These are phyloP conservation scores for Perodicticus potto DNA, from an alignment of 2,797 vertebrate genomes.

Conservation along the genomic window DNA sequence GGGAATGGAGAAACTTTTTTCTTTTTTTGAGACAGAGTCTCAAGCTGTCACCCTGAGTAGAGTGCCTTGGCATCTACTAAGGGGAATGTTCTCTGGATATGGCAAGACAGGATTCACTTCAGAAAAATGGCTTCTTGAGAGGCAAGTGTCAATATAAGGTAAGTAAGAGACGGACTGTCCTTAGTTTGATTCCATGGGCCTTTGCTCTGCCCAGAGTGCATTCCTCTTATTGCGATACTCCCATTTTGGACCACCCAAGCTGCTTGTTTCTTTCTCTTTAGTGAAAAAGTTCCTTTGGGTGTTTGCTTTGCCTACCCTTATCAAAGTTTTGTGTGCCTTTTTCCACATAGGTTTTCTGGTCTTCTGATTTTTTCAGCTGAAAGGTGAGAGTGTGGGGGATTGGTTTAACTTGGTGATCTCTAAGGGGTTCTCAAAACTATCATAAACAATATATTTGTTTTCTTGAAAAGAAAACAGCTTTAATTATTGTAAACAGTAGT, in stretches of 20 bases:
- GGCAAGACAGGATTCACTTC: neutral
- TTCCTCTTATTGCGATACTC: neutral
- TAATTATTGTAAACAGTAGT: neutral
- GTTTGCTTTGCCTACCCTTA: neutral
- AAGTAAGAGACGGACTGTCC: neutral
- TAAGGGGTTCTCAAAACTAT: neutral
- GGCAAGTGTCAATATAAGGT: neutral
- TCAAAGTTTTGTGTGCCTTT: neutral
- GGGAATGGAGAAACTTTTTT: neutral
- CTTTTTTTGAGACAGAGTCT: neutral
- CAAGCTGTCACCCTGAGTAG: too few species aligned
- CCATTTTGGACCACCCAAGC: neutral
- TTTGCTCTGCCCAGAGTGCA: neutral
- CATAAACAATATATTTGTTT: neutral
- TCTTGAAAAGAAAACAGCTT: conserved; percentile 9
- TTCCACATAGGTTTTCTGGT: neutral
- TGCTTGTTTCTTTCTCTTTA: neutral
- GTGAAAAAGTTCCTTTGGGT: conserved; percentile 9
- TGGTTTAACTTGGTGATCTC: neutral
- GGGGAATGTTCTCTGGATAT: neutral
- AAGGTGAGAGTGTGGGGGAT: neutral
- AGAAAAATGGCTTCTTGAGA: neutral
- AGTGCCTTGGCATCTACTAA: too few species aligned
- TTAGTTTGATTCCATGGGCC: conserved; percentile 11
- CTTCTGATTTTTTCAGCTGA: neutral